Base-by-base conservation (phyloP, 2,888 invertebrate genomes). In the Biston stratarius region DNA sequence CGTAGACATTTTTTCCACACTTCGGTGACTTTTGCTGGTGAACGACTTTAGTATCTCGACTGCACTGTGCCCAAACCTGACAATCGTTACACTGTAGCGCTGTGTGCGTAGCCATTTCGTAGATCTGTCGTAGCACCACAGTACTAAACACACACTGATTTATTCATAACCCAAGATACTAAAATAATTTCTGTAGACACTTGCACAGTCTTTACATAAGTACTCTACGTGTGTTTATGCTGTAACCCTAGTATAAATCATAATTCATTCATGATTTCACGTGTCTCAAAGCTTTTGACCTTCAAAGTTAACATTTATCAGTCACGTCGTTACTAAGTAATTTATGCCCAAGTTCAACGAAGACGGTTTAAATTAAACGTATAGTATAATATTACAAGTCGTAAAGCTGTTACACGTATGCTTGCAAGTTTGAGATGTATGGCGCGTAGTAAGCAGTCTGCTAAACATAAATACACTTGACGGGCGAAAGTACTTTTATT, bases 341-440 rank as follows among this genome's bases (percentile, higher is more conserved):
- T 82, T 79, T 82, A 82, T 81, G 49, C 42, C 36, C 60, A 67
- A 53, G 64, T 70, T 65, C 63, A 59, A 65, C 68, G 14, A 45
- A 66, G 60, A 61, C 63, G 63, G 45, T 58, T 71, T 55, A 71
- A 74, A 74, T 73, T 71, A 70, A 71, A 64, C 78, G 81, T 80
- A 78, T 82, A 78, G 81, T 77, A 74, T 82, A 77, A 82, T 81
- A 82, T 83, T 80, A 80, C 78, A 79, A 79, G 82, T 80, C 78
- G 79, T 83, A 82, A 80, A 83, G 74, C 78, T 77, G 75, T 74
- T 72, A 69, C 78, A 76, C 76, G 74, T 70, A 68, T 71, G 72
- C 60, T 58, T 60, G 69, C 65, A 65, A 74, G 73, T 71, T 74
- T 69, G 52, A 67, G 76, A 77, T 73, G 74, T 63, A 66, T 47